Percentiles rank a stretch among this genome's conserved stretches.
phyloP scores from a whole-genome alignment of 2,797 vertebrate species.

The Labeo calbasu region DNA sequence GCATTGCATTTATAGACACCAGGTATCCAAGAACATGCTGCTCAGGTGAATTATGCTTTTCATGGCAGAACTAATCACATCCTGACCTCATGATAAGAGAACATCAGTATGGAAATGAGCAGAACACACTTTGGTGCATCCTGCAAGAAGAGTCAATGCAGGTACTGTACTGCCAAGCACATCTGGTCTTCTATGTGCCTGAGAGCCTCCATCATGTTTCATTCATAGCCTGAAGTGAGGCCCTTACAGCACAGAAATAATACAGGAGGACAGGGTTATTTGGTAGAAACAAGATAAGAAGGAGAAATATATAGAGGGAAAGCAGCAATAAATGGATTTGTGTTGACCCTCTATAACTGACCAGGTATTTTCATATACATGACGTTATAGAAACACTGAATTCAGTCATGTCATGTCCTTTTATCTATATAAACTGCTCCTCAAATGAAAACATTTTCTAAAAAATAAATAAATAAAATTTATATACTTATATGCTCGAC shows the following conservation, averaged over 20 bases:
- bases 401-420: neutral
- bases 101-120: constrained; percentile 5
- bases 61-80: constrained; percentile 73
- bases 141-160: constrained; percentile 8
- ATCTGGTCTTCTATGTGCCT: constrained; percentile 5
- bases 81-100: constrained; percentile 59
- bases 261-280: constrained; percentile 7
- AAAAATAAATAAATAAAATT: no score
- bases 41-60: constrained; percentile 68
- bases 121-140: constrained; percentile 34
- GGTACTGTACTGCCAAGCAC: constrained; percentile 4
- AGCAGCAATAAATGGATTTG: constrained; percentile 2
- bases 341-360: neutral
- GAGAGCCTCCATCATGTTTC: constrained; percentile 47
- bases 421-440: no score
- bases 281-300: constrained; percentile 4
- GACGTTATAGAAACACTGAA: neutral
- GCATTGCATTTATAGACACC: constrained; percentile 61
- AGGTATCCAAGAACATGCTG: neutral
- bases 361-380: neutral
- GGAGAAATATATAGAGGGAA: neutral
- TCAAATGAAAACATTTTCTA: neutral
- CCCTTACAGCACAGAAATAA: constrained; percentile 18
- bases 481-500: no score
- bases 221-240: constrained; percentile 34